phyloP scores from a whole-genome alignment of 2,797 vertebrate species.

The Mus caroli region DNA sequence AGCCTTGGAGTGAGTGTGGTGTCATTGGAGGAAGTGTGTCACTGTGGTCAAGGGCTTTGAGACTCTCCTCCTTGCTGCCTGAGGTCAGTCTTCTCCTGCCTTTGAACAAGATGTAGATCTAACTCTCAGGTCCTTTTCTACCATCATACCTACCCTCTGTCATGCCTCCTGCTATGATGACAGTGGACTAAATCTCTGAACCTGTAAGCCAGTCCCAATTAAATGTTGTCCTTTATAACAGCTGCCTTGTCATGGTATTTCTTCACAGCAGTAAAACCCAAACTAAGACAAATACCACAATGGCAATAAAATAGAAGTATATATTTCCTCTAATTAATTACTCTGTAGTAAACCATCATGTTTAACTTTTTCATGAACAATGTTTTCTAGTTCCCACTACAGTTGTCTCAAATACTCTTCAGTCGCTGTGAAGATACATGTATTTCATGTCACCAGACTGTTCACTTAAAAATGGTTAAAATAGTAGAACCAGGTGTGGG shows the following conservation, averaged over 20 bases:
- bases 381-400: neutral
- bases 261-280: neutral
- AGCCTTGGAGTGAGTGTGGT: neutral
- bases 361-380: neutral
- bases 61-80: neutral
- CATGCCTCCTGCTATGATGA: neutral
- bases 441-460: neutral
- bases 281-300: neutral
- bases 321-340: neutral
- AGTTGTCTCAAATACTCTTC: neutral
- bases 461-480: constrained; percentile 51
- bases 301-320: neutral
- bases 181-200: neutral
- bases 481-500: neutral
- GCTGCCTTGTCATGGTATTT: neutral
- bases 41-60: neutral
- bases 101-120: neutral
- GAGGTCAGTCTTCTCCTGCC: neutral
- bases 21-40: neutral
- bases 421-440: neutral
- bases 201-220: neutral
- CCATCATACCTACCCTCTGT: neutral
- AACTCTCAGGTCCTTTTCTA: neutral
- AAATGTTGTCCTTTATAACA: neutral
- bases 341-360: neutral